Evolutionary conservation across 2,113 vertebrate species (phyloP), one percentile per base, ranked within the genome.

Genomic region (Larimichthys crocea): DNA sequence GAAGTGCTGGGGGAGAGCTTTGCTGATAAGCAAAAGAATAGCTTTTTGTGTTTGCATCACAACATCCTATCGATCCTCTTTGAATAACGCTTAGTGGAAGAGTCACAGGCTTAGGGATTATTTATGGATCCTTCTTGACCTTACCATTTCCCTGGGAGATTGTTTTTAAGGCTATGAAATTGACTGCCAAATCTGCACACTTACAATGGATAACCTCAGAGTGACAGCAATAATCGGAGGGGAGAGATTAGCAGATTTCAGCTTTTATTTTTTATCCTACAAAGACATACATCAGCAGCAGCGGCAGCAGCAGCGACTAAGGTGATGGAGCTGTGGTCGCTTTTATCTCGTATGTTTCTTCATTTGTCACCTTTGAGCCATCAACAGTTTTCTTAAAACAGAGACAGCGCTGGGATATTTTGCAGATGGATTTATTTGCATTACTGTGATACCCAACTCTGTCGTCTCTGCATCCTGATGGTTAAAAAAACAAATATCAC

Each of bases 81-180:
- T 94, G 92, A 94, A 92, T 92, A 91, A 90, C 80, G 83, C 88
- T 91, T 91, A 92, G 90, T 82, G 85, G 90, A 92, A 82, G 86
- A 88, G 87, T 79, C 88, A 49, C 87, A 84, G 89, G 86, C 86
- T 90, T 83, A 48, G 84, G 83, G 86, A 91, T 92, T 91, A 93
- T 94, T 95, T 94, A 94, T 94, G 87, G 90, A 79, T 89, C 77
- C 68, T 50, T 85, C 88, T 90, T 92, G 92, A 93, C 93, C 93
- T 91, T 80, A 83, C 74, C 79, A 64, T 84, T 92, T 90, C 83
- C 83, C 85, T 49, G 57, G 74, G 85, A 92, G 91, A 91, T 91
- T 88, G 85, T 86, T 74, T 92, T 93, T 91, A 89, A 79, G 79
- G 76, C 91, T 89, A 79, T 90, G 77, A 79, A 90, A 93, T 88